phyloP scores from a whole-genome alignment of 2,888 invertebrate genomes.

The Melieria omissa region DNA sequence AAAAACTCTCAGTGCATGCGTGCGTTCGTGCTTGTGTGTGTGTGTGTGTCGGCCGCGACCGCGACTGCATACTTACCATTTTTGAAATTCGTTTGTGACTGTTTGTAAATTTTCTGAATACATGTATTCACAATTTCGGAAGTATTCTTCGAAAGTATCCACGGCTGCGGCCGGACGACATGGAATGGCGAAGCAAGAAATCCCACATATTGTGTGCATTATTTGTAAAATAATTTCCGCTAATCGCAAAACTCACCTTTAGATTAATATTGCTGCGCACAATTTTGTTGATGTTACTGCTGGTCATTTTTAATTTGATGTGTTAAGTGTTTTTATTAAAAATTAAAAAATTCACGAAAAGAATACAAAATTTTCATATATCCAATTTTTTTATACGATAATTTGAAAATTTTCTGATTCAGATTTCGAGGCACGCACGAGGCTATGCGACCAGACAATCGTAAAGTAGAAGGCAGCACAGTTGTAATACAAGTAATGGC shows the following conservation, averaged over 20 bases:
- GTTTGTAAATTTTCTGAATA: slow-evolving; percentile 50
- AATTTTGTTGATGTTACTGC: slow-evolving; percentile 49
- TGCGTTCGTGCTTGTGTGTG: neutral
- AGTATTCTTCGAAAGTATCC: slow-evolving; percentile 51
- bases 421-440: slow-evolving; percentile 10
- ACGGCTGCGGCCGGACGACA: slow-evolving; percentile 42
- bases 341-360: slow-evolving; percentile 29
- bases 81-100: slow-evolving; percentile 46
- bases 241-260: slow-evolving; percentile 42
- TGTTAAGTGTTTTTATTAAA: slow-evolving; percentile 32
- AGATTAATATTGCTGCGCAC: slow-evolving; percentile 49
- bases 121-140: slow-evolving; percentile 49
- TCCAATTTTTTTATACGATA: slow-evolving; percentile 19
- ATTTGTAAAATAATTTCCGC: neutral
- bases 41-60: neutral
- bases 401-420: slow-evolving; percentile 24
- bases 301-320: slow-evolving; percentile 46
- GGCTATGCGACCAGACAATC: neutral
- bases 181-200: neutral
- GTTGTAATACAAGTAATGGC: neutral
- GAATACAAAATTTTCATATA: slow-evolving; percentile 26
- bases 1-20: neutral
- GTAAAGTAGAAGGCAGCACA: slow-evolving; percentile 20
- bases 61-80: slow-evolving; percentile 40
- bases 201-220: neutral